Percentiles rank a stretch among this genome's conserved stretches.
Conservation (phyloP, 2,888 invertebrate species). For the Agriopis aurantiaria region DNA sequence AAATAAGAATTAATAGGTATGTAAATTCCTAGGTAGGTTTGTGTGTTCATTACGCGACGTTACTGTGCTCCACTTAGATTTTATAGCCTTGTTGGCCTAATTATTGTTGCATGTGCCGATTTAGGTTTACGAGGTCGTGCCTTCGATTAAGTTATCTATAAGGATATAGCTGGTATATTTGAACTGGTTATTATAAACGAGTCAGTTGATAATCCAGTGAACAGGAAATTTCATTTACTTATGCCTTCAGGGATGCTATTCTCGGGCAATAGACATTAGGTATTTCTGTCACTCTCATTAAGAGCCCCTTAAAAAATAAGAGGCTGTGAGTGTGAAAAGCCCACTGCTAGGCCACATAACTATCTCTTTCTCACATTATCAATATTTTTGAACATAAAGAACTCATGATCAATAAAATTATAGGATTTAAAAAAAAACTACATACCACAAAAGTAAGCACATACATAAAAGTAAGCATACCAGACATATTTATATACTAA, state of each 20-base stretch:
- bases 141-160: constrained; percentile 23
- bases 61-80: constrained; percentile 25
- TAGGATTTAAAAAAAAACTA: too few relatives aligned
- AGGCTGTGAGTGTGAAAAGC: too few relatives aligned
- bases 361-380: too few relatives aligned
- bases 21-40: constrained; percentile 2
- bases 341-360: too few relatives aligned
- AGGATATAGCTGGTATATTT: constrained; percentile 15
- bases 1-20: constrained; percentile 33
- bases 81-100: constrained; percentile 30
- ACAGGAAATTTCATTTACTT: neutral
- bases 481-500: too few relatives aligned
- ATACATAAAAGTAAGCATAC: too few relatives aligned
- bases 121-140: constrained; percentile 28
- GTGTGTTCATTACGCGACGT: constrained; percentile 14
- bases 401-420: too few relatives aligned
- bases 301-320: too few relatives aligned
- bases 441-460: too few relatives aligned
- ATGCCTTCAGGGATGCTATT: neutral
- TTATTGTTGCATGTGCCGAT: constrained; percentile 26
- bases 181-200: neutral
- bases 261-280: neutral
- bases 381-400: too few relatives aligned
- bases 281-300: too few relatives aligned
- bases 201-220: neutral